Base-by-base conservation (phyloP, 2,888 invertebrate genomes). In the Diarsia mendica region DNA sequence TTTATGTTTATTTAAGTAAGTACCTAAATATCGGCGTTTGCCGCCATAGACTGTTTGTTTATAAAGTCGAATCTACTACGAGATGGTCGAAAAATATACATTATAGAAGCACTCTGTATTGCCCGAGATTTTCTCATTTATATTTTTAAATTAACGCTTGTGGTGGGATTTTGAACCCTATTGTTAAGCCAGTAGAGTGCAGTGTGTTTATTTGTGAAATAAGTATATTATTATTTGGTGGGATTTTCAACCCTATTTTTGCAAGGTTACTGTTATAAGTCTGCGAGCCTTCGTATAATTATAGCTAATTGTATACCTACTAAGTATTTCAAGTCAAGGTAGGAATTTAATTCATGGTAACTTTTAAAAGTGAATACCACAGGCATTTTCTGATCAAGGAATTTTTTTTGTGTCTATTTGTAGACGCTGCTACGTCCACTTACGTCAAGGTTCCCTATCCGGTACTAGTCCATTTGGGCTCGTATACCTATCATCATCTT, bases 11-110 rank as follows among this genome's bases (percentile, higher is more conserved):
- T 75, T 75, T 77, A 74, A 67, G 53, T 79, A 81, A 83, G 82
- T 80, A 81, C 84, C 81, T 73, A 73, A 53, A 72, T 76, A 82
- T 77, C 84, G 55, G 73, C 63, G 77, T 48, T 70, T 48, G 68
- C 72, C 66, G 74, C 69, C 70, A 60, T 55, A 44, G 61, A 70
- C 15, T 76, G 78, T 83, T 84, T 87, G 82, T 88, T 86, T 86
- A 86, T 69, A 64, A 64, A 83, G 65, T 79, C 72, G 81, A 88
- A 86, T 85, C 74, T 79, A 86, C 87, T 86, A 75, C 67, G 49
- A 68, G 67, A 79, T 72, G 71, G 63, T 83, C 51, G 58, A 74
- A 84, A 84, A 86, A 87, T 86, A 85, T 84, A 87, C 85, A 82
- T 79, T 82, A 63, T 33, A 49, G 66, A 77, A 85, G 71, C 66